Conservation (phyloP, 2,113 vertebrate genomes). For the Cyphomyrus discorhynchus region DNA sequence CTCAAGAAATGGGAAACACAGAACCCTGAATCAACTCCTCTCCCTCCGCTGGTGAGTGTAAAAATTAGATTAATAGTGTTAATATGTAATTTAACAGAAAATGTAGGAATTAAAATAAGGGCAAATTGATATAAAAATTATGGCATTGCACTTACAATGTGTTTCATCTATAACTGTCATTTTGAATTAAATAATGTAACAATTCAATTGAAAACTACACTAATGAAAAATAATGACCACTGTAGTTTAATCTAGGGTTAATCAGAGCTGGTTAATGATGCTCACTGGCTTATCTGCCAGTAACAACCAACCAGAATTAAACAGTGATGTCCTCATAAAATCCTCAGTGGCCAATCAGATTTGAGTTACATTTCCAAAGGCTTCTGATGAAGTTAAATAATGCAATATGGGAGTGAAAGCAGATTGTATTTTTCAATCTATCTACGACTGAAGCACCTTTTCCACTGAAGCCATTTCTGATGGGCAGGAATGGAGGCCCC, state of each 20-base stretch:
- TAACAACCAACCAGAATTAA: background rate
- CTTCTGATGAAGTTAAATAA: background rate
- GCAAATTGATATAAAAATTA: background rate
- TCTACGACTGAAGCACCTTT: background rate
- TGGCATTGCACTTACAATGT: background rate
- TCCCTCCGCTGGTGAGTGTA: background rate
- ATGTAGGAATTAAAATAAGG: background rate
- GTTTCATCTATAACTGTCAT: background rate
- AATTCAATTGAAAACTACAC: background rate
- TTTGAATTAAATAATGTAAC: background rate
- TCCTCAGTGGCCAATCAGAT: background rate
- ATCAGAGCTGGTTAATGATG: background rate
- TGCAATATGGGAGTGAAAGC: background rate
- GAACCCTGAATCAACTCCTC: background rate
- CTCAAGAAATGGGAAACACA: background rate
- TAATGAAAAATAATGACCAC: background rate
- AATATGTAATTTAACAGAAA: background rate
- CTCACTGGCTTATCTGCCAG: background rate
- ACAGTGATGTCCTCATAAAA: background rate
- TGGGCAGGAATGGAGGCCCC: background rate
- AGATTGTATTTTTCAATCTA: background rate
- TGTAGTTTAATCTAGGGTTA: background rate
- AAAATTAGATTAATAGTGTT: background rate
- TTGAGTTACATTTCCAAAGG: background rate
- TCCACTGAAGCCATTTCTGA: background rate